Conservation (phyloP, 2,113 vertebrate genomes). For the Pimephales promelas region DNA sequence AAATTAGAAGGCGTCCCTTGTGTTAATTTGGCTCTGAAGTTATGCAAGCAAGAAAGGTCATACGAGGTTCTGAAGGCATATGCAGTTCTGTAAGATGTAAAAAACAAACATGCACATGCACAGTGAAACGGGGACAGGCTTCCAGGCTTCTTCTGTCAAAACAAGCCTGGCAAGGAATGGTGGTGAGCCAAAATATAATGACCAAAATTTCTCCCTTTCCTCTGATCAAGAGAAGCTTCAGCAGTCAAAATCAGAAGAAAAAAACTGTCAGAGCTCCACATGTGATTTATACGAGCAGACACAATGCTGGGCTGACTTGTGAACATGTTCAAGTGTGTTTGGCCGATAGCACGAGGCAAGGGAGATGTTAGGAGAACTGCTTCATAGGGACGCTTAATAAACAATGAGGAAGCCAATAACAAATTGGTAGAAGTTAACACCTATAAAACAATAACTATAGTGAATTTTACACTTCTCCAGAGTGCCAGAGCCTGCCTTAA, state of each 20-base stretch:
- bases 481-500: constrained; percentile 6
- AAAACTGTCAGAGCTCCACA: constrained; percentile 16
- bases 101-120: neutral
- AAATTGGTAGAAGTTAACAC: neutral
- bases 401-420: neutral
- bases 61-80: neutral
- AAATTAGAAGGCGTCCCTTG: neutral
- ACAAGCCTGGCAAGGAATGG: neutral
- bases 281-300: constrained; percentile 45
- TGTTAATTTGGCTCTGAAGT: neutral
- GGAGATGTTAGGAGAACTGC: neutral
- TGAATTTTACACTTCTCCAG: neutral
- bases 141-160: constrained; percentile 30
- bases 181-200: constrained; percentile 19
- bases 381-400: neutral
- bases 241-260: neutral
- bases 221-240: neutral
- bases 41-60: neutral
- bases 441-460: neutral
- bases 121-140: neutral
- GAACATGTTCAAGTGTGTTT: constrained; percentile 47
- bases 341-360: constrained; percentile 4
- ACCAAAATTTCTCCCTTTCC: neutral
- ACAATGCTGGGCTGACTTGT: constrained; percentile 27
- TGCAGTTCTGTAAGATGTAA: neutral